Conservation (phyloP, 2,888 invertebrate genomes). For the Amphiduros pacificus region DNA sequence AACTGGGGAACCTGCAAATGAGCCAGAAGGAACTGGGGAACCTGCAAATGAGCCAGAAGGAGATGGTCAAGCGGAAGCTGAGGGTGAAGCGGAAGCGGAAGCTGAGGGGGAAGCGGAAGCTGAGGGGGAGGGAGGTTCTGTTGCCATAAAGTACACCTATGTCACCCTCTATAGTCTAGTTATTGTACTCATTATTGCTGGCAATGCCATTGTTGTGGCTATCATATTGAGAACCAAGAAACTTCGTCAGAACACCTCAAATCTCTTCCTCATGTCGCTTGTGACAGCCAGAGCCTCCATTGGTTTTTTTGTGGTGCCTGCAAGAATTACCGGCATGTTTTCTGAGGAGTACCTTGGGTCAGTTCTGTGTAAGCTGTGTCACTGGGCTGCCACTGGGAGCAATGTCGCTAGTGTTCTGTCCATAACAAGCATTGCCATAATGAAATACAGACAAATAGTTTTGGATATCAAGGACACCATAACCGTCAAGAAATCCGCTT, state of each 20-base stretch:
- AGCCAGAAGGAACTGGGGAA: not conserved
- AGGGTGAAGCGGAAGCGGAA: too few relatives aligned
- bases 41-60: not conserved
- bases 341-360: constrained; percentile 19
- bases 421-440: constrained; percentile 11
- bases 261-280: constrained; percentile 19
- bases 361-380: constrained; percentile 18
- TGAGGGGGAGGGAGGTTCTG: not conserved
- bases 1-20: not conserved
- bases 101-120: not conserved
- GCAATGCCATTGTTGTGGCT: constrained; percentile 9
- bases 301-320: constrained; percentile 20
- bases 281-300: constrained; percentile 15
- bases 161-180: constrained; percentile 5
- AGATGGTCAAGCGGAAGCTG: not conserved
- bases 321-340: constrained; percentile 18
- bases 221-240: not conserved
- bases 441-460: constrained; percentile 11
- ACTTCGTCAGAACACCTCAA: constrained; percentile 3
- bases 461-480: not conserved
- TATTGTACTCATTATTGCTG: constrained; percentile 5
- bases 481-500: not conserved
- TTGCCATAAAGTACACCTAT: not conserved
- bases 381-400: constrained; percentile 12
- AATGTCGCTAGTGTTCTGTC: constrained; percentile 13